Evolutionary conservation across 2,888 invertebrate genomes (phyloP), one percentile per base, ranked within the genome.

Genomic region (Choreutis nemorana): DNA sequence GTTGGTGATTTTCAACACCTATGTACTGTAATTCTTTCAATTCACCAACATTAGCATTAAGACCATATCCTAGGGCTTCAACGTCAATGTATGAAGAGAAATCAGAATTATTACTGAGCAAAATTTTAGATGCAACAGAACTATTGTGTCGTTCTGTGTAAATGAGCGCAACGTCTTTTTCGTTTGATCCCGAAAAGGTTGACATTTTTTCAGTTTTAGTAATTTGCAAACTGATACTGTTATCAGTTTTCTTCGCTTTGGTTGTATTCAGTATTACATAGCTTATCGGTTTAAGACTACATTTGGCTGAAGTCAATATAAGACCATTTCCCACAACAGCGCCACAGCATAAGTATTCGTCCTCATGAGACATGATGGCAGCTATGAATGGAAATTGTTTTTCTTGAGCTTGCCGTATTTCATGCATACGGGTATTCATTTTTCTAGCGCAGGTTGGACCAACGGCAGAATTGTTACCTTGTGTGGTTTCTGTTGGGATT

Each of bases 341-440:
- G 23, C 77, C 77, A 13, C 73, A 52, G 41, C 77, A 78, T 18
- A 75, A 37, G 37, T 65, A 71, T 42, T 68, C 66, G 39, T 70
- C 54, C 39, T 64, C 59, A 23, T 63, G 55, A 8, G 73, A 68
- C 65, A 73, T 64, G 23, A 75, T 37, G 4, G 73, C 65, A 10
- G 47, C 73, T 49, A 77, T 56, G 34, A 73, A 78, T 14, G 77
- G 71, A 43, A 68, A 78, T 34, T 72, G 65, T 20, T 48, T 55
- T 14, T 34, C 26, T 24, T 28, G 33, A n/a, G 68, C 75, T 18
- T 35, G 10, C 15, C 37, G 45, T 44, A 75, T 61, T 50, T 71
- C 70, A 37, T 77, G 77, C 56, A 77, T 51, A 40, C 45, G 48
- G 35, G 45, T 58, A 32, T 63, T 63, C 41, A 54, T 52, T 44